Percentiles rank a stretch among this genome's conserved stretches.
phyloP scores from a whole-genome alignment of 2,888 invertebrate species.

The Melipona bicolor region DNA sequence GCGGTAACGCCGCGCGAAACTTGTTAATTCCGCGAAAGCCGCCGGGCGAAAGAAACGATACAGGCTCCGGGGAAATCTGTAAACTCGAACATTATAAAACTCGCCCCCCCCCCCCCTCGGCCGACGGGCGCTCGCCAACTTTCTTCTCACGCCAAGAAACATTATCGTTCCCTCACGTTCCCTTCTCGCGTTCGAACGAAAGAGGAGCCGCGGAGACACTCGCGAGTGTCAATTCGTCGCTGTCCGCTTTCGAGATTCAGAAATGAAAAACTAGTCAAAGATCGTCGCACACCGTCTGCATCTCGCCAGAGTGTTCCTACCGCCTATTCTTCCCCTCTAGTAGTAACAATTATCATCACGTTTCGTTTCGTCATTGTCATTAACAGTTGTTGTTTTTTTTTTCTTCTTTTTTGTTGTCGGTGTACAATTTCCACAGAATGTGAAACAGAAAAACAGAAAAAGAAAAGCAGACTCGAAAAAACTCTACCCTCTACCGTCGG shows the following conservation, averaged over 20 bases:
- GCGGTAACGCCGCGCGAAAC: conserved; percentile 56
- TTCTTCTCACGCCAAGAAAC: conserved; percentile 26
- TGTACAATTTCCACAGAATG: conserved; percentile 45
- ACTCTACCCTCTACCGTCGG: conserved; percentile 47
- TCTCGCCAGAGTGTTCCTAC: conserved; percentile 24
- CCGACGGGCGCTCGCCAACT: background rate
- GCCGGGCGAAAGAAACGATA: conserved; percentile 57
- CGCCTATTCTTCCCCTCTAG: conserved; percentile 21
- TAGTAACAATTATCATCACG: conserved; percentile 60
- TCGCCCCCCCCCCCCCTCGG: conserved; percentile 25
- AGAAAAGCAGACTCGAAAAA: background rate
- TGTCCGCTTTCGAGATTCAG: background rate
- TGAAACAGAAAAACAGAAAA: background rate
- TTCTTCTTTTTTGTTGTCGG: background rate
- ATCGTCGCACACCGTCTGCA: conserved; percentile 31
- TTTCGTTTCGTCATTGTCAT: conserved; percentile 61
- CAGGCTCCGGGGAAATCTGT: conserved; percentile 71
- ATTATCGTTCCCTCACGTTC: conserved; percentile 45
- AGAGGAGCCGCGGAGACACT: background rate
- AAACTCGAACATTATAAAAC: conserved; percentile 69
- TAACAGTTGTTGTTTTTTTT: conserved; percentile 24
- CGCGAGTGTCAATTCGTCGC: conserved; percentile 7
- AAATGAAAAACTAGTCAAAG: background rate
- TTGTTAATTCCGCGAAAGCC: conserved; percentile 67
- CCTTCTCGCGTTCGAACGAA: background rate